Base-by-base conservation (phyloP, 2,113 vertebrate species). In the Anarhynchus alexandrinus region DNA sequence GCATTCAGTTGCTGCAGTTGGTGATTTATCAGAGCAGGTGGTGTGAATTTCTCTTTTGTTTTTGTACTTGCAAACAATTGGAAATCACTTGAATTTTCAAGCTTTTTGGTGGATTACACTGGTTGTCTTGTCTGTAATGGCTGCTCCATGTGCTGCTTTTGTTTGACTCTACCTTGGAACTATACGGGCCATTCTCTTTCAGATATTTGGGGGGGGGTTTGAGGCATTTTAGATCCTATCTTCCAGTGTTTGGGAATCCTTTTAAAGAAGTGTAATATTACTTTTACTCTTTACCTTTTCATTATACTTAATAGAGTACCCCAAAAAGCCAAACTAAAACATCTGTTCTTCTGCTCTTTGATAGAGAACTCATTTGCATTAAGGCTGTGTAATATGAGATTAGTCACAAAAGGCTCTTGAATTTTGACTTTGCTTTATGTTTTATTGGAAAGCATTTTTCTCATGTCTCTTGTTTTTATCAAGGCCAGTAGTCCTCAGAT, bases 151-250 rank as follows among this genome's bases (percentile, higher is more conserved):
- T 43, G 40, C 27, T 76, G 6, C 38, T 72, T 72, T 64, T 80
- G 55, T 79, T 93, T 66, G 40, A 16, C 8, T 70, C 71, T 77
- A 32, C 43, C 42, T 54, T 71, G 15, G 27, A 78, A 62, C 22
- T 32, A 8, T 30, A 30, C 21, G 20, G 49, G 15, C 11, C 18
- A 8, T 70, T 71, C 45, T 57, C 27, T 11, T 17, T 61, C 45
- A 65, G 49, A 45, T 10, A 5, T 45, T 36, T 52, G 55, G 21
- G 25, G 0, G 55, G 21, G 25, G 0, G 0, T 25, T 16, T 23
- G 38, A 64, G 29, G 7, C 10, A 10, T 64, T 88, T 93, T 64
- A 54, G 42, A 45, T 23, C 21, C 7, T 12, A 4, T 43, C 25
- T 65, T 52, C 23, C 52, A 38, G 26, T 43, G 34, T 13, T 29